Evolutionary conservation across 2,113 vertebrate genomes (phyloP), one percentile per base, ranked within the genome.

Genomic region (Rhinopomastus cyanomelas): DNA sequence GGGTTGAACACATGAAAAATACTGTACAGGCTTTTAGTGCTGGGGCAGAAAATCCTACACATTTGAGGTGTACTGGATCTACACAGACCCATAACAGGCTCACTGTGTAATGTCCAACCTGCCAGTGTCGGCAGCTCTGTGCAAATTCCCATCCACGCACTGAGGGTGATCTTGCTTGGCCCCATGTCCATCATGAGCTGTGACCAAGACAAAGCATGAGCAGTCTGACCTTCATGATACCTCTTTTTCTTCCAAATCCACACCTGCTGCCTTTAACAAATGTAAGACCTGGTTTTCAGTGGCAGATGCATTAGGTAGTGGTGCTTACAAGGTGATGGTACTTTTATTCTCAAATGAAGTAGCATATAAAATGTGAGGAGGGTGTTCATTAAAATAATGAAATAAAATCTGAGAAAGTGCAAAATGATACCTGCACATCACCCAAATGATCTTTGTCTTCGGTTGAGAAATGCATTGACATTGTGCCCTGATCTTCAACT

Each of bases 301-400:
- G 81, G 66, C 51, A 52, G 25, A 3, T 0, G 2, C 19, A 5
- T 55, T 62, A 69, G 25, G 30, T 51, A 51, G 26, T 59, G 75
- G 53, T 73, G 32, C 36, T 88, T 48, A 34, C 11, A 59, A 86
- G 56, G 39, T 65, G 48, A 26, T 57, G 48, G 17, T 67, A 37
- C 61, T 81, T 93, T 12, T 66, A 42, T 73, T 92, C 68, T 80
- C 61, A 62, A 76, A 55, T 61, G 19, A 84, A 82, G 36, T 55
- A 42, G 18, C 89, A 46, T 52, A 37, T 52, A 79, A 25, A n/a
- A 59, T 87, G 0, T 30, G 21, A 89, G 44, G 12, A 74, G 16
- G 26, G 5, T 74, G 16, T 67, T 92, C 30, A 36, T 80, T 91
- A 69, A 93, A 88, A 94, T 80, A 87, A 91, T 71, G 64, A 81